phyloP scores from a whole-genome alignment of 1,140 invertebrate genomes.

The Magallana angulata region DNA sequence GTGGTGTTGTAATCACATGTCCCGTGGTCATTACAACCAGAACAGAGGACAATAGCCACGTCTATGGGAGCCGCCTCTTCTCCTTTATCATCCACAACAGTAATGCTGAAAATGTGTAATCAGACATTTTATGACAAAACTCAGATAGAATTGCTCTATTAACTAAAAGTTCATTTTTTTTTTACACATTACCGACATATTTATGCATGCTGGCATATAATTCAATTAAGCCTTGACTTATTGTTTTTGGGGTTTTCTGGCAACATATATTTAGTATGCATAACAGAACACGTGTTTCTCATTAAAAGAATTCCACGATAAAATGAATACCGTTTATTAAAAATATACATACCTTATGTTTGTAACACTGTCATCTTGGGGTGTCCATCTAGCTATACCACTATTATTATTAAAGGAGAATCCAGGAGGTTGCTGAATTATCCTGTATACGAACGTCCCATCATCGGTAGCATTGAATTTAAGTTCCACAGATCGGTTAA shows the following conservation, averaged over 20 bases:
- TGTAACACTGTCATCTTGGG: slow-evolving; percentile 8
- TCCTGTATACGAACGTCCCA: not conserved
- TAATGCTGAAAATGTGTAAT: slow-evolving; percentile 31
- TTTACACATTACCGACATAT: too few species aligned
- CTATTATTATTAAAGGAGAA: not conserved
- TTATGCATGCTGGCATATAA: too few species aligned
- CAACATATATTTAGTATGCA: too few species aligned
- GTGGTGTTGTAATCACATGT: slow-evolving; percentile 40
- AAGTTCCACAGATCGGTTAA: not conserved
- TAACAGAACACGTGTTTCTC: too few species aligned
- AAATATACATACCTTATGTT: slow-evolving; percentile 35
- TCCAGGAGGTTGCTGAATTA: slow-evolving; percentile 9
- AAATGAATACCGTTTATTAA: too few species aligned
- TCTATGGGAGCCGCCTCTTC: slow-evolving; percentile 42
- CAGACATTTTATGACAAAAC: too few species aligned
- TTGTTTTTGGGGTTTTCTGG: too few species aligned
- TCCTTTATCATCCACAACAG: slow-evolving; percentile 39
- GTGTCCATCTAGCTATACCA: slow-evolving; percentile 48
- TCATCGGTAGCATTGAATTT: slow-evolving; percentile 40
- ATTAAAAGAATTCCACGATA: too few species aligned
- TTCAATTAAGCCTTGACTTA: too few species aligned
- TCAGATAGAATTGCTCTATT: too few species aligned
- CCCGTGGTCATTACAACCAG: slow-evolving; percentile 42
- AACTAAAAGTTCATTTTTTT: too few species aligned
- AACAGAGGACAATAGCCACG: slow-evolving; percentile 43